Evolutionary conservation across 2,113 vertebrate genomes (phyloP).

Genomic region (Laterallus jamaicensis): DNA sequence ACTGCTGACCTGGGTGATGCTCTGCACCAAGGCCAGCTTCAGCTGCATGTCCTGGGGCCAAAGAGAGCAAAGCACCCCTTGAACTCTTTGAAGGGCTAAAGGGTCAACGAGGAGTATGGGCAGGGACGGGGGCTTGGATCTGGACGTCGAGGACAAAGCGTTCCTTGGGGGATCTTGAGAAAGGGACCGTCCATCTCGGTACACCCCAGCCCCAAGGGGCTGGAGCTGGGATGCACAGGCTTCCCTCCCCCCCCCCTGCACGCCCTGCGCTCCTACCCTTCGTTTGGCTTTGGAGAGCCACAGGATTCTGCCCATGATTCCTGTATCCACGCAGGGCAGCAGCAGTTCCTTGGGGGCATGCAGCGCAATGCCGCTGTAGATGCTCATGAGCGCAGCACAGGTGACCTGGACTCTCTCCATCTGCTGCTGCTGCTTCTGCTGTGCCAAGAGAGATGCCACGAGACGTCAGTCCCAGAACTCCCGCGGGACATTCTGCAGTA

Average conservation of each 20-base stretch:
- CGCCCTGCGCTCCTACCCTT: neutral
- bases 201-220: neutral
- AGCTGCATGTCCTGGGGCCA: neutral
- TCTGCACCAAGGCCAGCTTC: neutral
- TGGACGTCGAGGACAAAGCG: neutral
- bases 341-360: neutral
- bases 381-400: neutral
- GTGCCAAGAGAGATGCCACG: neutral
- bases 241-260: too few species aligned
- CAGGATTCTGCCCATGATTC: neutral
- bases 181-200: neutral
- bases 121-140: neutral
- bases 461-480: too few species aligned
- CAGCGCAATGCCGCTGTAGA: neutral
- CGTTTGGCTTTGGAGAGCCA: neutral
- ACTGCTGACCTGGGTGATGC: neutral
- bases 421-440: neutral
- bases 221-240: neutral
- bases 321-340: neutral
- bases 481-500: too few species aligned
- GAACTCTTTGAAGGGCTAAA: neutral
- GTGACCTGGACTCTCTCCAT: too few species aligned
- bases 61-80: neutral
- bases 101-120: neutral
- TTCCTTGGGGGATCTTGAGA: neutral